These are phyloP conservation scores for Pogonus chalceus DNA, from an alignment of 1,140 invertebrate genomes.

Conservation along the genomic window DNA sequence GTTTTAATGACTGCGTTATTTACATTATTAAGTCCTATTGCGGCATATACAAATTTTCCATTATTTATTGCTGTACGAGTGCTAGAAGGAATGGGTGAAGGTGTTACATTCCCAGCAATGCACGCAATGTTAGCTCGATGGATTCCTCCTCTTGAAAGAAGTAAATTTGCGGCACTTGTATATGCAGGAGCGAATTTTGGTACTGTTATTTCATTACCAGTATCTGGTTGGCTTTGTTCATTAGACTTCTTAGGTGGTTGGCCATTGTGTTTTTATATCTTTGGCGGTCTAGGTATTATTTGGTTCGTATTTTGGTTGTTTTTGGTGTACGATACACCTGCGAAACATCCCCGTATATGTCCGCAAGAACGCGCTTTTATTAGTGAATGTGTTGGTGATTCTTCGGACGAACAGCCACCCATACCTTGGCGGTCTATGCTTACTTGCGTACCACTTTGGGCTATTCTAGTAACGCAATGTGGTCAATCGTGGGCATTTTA, in stretches of 20 bases:
- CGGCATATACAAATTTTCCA: slow-evolving; percentile 56
- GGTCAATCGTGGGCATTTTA: slow-evolving; percentile 92
- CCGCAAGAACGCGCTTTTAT: slow-evolving; percentile 56
- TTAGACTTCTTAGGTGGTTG: slow-evolving; percentile 58
- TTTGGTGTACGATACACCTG: slow-evolving; percentile 64
- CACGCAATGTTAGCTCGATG: slow-evolving; percentile 71
- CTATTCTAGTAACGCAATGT: slow-evolving; percentile 76
- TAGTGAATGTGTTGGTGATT: slow-evolving; percentile 42
- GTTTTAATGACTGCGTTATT: slow-evolving; percentile 68
- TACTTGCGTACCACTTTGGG: slow-evolving; percentile 78
- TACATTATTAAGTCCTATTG: slow-evolving; percentile 61
- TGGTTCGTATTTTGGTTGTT: slow-evolving; percentile 74
- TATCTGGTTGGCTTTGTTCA: slow-evolving; percentile 64
- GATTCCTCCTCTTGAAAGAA: slow-evolving; percentile 71
- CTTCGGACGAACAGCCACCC: slow-evolving; percentile 12
- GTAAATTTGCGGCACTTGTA: slow-evolving; percentile 68
- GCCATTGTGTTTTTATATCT: slow-evolving; percentile 71
- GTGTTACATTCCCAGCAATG: slow-evolving; percentile 75
- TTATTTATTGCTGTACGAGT: slow-evolving; percentile 68
- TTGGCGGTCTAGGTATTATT: slow-evolving; percentile 58
- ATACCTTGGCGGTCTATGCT: slow-evolving; percentile 69
- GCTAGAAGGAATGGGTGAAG: slow-evolving; percentile 78
- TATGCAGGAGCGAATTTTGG: slow-evolving; percentile 68
- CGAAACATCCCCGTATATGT: slow-evolving; percentile 68
- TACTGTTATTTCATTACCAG: slow-evolving; percentile 62